These are phyloP conservation scores for Corynorhinus townsendii DNA, from an alignment of 2,113 vertebrate species.

Conservation along the genomic window DNA sequence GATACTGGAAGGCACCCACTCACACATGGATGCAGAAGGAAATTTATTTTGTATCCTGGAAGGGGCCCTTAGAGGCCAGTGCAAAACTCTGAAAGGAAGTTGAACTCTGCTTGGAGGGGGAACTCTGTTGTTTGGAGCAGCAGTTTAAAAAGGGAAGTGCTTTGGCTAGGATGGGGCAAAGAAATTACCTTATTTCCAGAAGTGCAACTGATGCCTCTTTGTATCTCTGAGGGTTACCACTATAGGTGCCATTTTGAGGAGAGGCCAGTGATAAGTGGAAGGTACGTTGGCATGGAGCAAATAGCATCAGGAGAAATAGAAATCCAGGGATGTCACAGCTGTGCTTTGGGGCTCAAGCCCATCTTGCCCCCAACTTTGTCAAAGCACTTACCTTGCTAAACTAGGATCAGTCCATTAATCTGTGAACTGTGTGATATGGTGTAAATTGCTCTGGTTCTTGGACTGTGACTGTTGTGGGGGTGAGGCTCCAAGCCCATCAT, in stretches of 20 bases:
- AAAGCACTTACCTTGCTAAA: slow-evolving; percentile 35
- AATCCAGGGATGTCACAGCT: slow-evolving; percentile 4
- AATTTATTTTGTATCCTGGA: slow-evolving; percentile 64
- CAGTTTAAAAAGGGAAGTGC: slow-evolving; percentile 38
- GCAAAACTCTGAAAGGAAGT: slow-evolving; percentile 57
- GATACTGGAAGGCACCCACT: slow-evolving; percentile 56
- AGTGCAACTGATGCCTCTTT: background rate
- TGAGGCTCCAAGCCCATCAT: slow-evolving; percentile 8
- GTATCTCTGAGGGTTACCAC: background rate
- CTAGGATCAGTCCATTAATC: background rate
- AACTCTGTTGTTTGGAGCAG: slow-evolving; percentile 11
- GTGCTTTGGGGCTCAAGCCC: background rate
- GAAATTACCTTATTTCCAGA: slow-evolving; percentile 1
- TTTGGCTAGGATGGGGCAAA: slow-evolving; percentile 29
- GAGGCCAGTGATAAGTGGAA: background rate
- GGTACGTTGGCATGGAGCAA: background rate
- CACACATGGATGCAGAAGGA: slow-evolving; percentile 54
- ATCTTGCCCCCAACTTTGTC: background rate
- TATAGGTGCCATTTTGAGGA: slow-evolving; percentile 19
- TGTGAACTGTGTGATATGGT: slow-evolving; percentile 26
- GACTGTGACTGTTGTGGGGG: background rate
- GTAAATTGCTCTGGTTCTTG: slow-evolving; percentile 10
- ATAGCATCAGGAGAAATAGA: background rate
- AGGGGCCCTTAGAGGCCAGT: slow-evolving; percentile 53
- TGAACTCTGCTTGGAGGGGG: slow-evolving; percentile 56